Base-by-base conservation (phyloP, 2,113 vertebrate genomes). In the Spilogale gracilis region DNA sequence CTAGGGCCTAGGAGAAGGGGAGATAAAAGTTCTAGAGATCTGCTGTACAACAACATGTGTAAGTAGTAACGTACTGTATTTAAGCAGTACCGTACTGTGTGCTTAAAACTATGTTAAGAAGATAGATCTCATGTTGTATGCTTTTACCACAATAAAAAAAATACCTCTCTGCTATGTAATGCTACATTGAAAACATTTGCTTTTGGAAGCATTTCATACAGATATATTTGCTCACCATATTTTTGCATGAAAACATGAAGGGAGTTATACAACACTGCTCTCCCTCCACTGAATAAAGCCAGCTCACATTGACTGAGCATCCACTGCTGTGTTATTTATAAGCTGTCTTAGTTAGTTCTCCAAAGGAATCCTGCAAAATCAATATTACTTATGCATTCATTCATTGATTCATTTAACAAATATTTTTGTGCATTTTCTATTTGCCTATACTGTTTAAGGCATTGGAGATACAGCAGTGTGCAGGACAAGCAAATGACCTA, bases 381-480 rank as follows among this genome's bases (percentile, higher is more conserved):
- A 94, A 71, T 73, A 81, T 90, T 71, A 85, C 85, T 74, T 25
- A 79, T 69, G 23, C 76, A 79, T 79, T 79, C 56, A 54, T 45
- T 56, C 56, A 54, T 45, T 56, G n/a, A 73, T 73, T 80, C 45
- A 96, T 63, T 79, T 96, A 79, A 90, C 73, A 90, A 52, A 85
- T 61, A 80, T 79, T 96, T 90, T 80, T 89, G 16, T 58, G 30
- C 27, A 48, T 71, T 43, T 69, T 23, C 6, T 78, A 89, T 60
- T 93, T 96, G 58, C 4, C 30, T 85, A 20, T 20, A 71, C 20
- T 48, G 14, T 90, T 85, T 85, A 69, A 73, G 21, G 71, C 80
- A 94, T 25, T 85, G n/a, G 27, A 61, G 56, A 80, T 79, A 73
- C 6, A 71, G 27, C 54, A 73, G 52, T 71, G 20, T 73, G 71